Evolutionary conservation across 2,888 invertebrate species (phyloP).

Genomic region (Mythimna loreyi): DNA sequence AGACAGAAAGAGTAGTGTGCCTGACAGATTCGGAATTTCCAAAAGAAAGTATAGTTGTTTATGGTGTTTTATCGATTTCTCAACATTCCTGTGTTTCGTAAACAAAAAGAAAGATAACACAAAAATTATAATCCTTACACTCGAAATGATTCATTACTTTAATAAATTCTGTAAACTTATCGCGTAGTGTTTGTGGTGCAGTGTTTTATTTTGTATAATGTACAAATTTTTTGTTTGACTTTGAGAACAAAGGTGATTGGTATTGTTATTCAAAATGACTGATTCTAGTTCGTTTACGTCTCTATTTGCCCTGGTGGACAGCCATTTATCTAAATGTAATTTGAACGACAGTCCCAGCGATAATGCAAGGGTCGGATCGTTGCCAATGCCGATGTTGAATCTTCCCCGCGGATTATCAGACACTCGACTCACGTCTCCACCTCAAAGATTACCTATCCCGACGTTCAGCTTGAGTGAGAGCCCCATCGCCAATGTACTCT

Average conservation of each 20-base stretch:
- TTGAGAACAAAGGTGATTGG: slow-evolving; percentile 40
- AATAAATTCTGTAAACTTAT: slow-evolving; percentile 1
- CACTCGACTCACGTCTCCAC: slow-evolving; percentile 68
- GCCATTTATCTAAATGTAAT: slow-evolving; percentile 82
- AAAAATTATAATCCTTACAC: neutral
- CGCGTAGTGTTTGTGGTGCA: slow-evolving; percentile 14
- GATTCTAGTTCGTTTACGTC: slow-evolving; percentile 82
- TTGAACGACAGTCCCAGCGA: slow-evolving; percentile 68
- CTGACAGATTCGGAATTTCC: neutral
- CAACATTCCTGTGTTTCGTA: slow-evolving; percentile 34
- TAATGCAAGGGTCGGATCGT: slow-evolving; percentile 48
- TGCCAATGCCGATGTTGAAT: slow-evolving; percentile 57
- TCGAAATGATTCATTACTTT: slow-evolving; percentile 23
- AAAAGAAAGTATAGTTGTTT: neutral
- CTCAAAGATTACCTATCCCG: slow-evolving; percentile 75
- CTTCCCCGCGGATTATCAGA: slow-evolving; percentile 69
- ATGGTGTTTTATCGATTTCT: slow-evolving; percentile 23
- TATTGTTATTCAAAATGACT: slow-evolving; percentile 70
- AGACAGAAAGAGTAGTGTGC: neutral
- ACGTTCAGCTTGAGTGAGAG: slow-evolving; percentile 66
- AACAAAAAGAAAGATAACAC: slow-evolving; percentile 43
- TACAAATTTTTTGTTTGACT: slow-evolving; percentile 16
- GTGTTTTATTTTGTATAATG: slow-evolving; percentile 14
- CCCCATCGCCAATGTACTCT: slow-evolving; percentile 57
- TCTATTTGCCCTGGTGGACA: slow-evolving; percentile 81